These are phyloP conservation scores for Recurvirostra avosetta DNA, from an alignment of 2,113 vertebrate genomes.

Conservation along the genomic window DNA sequence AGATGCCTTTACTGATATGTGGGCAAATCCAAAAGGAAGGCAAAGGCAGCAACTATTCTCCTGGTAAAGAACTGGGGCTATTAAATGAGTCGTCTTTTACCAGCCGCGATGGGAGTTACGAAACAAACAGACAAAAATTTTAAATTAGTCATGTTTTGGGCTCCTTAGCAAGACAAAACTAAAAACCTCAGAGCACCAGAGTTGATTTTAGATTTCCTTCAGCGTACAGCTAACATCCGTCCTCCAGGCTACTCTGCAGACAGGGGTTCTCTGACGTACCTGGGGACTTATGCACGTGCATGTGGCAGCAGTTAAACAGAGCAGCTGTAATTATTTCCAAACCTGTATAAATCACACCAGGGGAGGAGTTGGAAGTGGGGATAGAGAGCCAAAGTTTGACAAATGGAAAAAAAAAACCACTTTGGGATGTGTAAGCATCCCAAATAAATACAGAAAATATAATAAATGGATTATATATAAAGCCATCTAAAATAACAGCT, in stretches of 20 bases:
- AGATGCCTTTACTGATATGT: background rate
- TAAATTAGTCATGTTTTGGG: background rate
- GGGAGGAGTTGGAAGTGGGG: background rate
- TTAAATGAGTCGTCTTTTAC: background rate
- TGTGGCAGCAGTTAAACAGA: conserved; percentile 24
- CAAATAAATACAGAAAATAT: background rate
- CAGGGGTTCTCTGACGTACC: background rate
- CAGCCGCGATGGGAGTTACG: background rate
- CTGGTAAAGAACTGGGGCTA: background rate
- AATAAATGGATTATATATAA: background rate
- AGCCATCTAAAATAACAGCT: conserved; percentile 15
- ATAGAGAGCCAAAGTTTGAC: background rate
- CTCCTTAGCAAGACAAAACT: background rate
- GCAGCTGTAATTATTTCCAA: conserved; percentile 18
- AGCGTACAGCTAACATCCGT: background rate
- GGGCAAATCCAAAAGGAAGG: background rate
- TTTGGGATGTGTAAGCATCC: background rate
- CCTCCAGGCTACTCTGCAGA: background rate
- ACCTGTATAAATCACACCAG: conserved; percentile 41
- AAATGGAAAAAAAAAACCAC: conserved; percentile 48
- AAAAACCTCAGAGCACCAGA: background rate
- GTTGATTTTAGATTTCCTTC: background rate
- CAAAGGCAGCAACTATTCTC: background rate
- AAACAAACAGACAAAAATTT: background rate
- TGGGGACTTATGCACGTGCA: background rate